Evolutionary conservation across 2,888 invertebrate species (phyloP).

Genomic region (Mayetiola destructor): DNA sequence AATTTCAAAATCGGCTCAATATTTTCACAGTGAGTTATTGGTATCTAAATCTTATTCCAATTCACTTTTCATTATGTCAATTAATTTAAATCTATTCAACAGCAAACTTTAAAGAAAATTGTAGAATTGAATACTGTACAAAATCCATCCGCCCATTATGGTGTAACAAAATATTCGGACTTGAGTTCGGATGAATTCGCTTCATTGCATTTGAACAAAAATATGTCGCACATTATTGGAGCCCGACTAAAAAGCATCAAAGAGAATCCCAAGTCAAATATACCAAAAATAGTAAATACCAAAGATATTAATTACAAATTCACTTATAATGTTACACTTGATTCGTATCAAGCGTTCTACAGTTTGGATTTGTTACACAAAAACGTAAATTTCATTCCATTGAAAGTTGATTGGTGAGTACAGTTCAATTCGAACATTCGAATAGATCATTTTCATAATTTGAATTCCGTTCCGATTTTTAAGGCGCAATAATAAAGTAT

Average conservation of each 20-base stretch:
- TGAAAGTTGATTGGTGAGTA: constrained; percentile 42
- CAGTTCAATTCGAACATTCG: neutral
- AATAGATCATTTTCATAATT: neutral
- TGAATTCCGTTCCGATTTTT: neutral
- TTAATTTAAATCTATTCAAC: no score
- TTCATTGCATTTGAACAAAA: constrained; percentile 34
- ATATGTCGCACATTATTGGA: constrained; percentile 20
- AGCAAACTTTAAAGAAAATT: neutral
- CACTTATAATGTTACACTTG: neutral
- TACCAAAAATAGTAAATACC: neutral
- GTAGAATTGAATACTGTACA: neutral
- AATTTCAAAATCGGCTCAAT: constrained; percentile 5
- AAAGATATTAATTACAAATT: neutral
- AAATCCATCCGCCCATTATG: constrained; percentile 37
- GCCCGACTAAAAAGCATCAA: constrained; percentile 16
- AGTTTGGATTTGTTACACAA: constrained; percentile 20
- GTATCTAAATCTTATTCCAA: neutral
- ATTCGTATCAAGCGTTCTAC: constrained; percentile 16
- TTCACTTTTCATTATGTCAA: neutral
- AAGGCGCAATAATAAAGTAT: constrained; percentile 45
- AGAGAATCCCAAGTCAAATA: constrained; percentile 15
- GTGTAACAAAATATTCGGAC: constrained; percentile 46
- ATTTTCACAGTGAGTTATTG: neutral
- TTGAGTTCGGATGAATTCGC: constrained; percentile 46
- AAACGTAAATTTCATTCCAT: constrained; percentile 29